Conservation (phyloP, 2,888 invertebrate genomes). For the Peribatodes rhomboidaria region DNA sequence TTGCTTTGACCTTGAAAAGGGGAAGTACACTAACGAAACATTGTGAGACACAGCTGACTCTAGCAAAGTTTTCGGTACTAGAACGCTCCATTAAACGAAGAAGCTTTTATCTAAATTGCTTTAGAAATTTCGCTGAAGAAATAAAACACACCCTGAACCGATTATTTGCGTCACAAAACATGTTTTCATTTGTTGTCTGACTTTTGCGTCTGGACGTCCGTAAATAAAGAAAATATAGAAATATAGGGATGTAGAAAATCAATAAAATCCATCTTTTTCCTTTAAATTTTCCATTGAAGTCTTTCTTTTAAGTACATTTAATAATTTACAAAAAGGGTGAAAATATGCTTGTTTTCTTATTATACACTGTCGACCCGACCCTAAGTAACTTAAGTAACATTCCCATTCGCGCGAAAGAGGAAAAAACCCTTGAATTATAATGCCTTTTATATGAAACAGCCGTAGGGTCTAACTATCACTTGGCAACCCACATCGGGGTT, state of each 20-base stretch:
- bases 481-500: slow-evolving; percentile 36
- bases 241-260: neutral
- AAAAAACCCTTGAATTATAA: slow-evolving; percentile 27
- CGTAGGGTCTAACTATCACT: slow-evolving; percentile 44
- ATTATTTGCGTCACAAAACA: no score
- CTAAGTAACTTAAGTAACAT: slow-evolving; percentile 14
- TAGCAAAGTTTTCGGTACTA: neutral
- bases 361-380: slow-evolving; percentile 9
- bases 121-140: neutral
- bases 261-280: no score
- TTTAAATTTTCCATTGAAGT: no score
- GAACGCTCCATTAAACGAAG: slow-evolving; percentile 1
- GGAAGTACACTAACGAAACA: neutral
- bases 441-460: slow-evolving; percentile 42
- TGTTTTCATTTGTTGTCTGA: no score
- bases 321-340: neutral
- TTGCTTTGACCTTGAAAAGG: neutral
- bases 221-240: neutral
- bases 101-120: slow-evolving; percentile 7
- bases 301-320: neutral
- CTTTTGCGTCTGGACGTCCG: no score
- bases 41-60: slow-evolving; percentile 5
- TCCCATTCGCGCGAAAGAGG: slow-evolving; percentile 8
- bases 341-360: slow-evolving; percentile 1
- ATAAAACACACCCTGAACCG: neutral